Evolutionary conservation across 2,888 invertebrate species (phyloP), one percentile per base, ranked within the genome.

Genomic region (Tetheella fluctuosa): DNA sequence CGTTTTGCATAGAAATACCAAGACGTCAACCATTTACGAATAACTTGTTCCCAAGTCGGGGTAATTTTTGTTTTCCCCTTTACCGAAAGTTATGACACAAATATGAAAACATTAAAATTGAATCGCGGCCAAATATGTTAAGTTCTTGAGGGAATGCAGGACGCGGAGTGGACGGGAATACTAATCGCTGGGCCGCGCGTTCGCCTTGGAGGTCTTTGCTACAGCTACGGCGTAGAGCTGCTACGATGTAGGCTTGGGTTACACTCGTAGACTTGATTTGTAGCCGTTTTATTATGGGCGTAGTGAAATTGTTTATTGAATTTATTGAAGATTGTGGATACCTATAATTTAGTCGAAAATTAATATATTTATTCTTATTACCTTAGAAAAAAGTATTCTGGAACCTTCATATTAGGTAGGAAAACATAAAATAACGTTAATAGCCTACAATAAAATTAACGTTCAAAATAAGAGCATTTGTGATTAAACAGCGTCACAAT

Each of bases 71-170:
- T 89, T 87, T 88, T 84, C 83, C 81, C 83, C 82, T 89, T 87
- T 83, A 82, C 83, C 70, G 75, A 86, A 90, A 90, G 84, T 89
- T 90, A 89, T 88, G 87, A 87, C 88, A 88, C 84, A 89, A 89
- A 87, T 89, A 86, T 88, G 87, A 87, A 89, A 88, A 88, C 85
- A 91, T 89, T 89, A 86, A 88, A 90, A 90, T 92, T 91, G 88
- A 91, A 90, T 85, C 83, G 82, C 78, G 74, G 89, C 88, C 90
- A 91, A 91, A 90, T 89, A 88, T 89, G 88, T 88, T 88, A 87
- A 86, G 81, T 86, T 86, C 70, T 84, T 76, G 73, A 81, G 80
- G 79, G 84, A 84, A 86, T 85, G 81, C 78, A 78, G 81, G 79
- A 78, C 74, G 55, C 15, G 77, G 79, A 76, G 80, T 83, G 82